These are phyloP conservation scores for Holothuria glaberrima DNA, from an alignment of 35 echinoderm and acorn worm species.

Conservation along the genomic window DNA sequence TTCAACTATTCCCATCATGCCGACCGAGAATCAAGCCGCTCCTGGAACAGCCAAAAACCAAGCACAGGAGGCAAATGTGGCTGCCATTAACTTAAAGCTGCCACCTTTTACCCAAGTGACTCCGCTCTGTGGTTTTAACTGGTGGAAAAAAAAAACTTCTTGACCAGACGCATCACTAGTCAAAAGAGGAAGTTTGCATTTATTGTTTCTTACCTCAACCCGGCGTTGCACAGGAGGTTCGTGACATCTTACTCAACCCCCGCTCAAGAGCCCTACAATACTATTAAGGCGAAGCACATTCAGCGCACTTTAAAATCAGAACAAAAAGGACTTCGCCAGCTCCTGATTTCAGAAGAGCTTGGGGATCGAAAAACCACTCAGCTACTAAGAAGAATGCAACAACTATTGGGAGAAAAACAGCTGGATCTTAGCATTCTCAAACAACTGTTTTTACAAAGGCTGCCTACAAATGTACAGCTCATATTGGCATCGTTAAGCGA, in stretches of 20 bases:
- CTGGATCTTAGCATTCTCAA: slow-evolving; percentile 38
- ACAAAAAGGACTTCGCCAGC: slow-evolving; percentile 49
- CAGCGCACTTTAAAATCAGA: slow-evolving; percentile 35
- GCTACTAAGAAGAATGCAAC: too few species aligned
- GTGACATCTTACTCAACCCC: background rate
- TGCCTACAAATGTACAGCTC: slow-evolving; percentile 52
- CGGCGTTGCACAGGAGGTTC: background rate
- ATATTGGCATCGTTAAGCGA: slow-evolving; percentile 47
- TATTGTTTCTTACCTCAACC: slow-evolving; percentile 45
- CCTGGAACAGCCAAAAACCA: too few species aligned
- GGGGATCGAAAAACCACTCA: slow-evolving; percentile 41
- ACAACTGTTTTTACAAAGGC: slow-evolving; percentile 57
- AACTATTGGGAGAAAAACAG: slow-evolving; percentile 30
- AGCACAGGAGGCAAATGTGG: too few species aligned
- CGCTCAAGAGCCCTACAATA: too few species aligned
- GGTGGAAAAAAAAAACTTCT: slow-evolving; percentile 52
- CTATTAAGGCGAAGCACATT: slow-evolving; percentile 40
- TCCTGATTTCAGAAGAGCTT: slow-evolving; percentile 54
- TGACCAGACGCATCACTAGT: slow-evolving; percentile 8
- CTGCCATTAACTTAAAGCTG: too few species aligned
- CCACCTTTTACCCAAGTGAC: slow-evolving; percentile 64
- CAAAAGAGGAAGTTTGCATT: slow-evolving; percentile 16
- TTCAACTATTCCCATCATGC: too few species aligned
- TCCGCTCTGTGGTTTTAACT: slow-evolving; percentile 56
- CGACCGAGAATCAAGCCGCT: too few species aligned